Base-by-base conservation (phyloP, 2,888 invertebrate genomes). In the Callosobruchus maculatus region DNA sequence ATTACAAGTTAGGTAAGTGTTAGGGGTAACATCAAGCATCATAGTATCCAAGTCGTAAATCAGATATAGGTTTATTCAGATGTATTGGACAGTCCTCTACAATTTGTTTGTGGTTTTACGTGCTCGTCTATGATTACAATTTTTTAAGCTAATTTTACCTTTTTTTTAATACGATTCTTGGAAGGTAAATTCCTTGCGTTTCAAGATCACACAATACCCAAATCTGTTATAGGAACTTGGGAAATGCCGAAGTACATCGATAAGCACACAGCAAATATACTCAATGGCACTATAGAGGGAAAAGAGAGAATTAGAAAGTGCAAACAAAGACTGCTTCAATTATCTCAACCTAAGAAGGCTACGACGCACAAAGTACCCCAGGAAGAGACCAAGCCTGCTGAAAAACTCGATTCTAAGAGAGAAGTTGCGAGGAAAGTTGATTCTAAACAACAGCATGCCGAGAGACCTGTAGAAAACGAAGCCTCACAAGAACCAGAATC, bases 191-290 rank as follows among this genome's bases (percentile, higher is more conserved):
- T n/a, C n/a, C n/a, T n/a, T n/a, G 2, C 26, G 7, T 26, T 4
- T 26, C 7, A 26, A 26, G 7, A 7, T 26, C 26, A 7, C 26
- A 26, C 3, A 26, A 26, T 26, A 26, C 26, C 26, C 7, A 26
- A 26, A n/a, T n/a, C n/a, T n/a, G n/a, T n/a, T n/a, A n/a, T 7
- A 71, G 71, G 66, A 21, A 71, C 71, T 7, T 71, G 71, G 71
- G 31, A 31, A 9, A 66, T 71, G 67, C 71, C 71, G 18, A 71
- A 66, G 67, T 66, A 71, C 20, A 71, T 71, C 67, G 67, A 67
- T 20, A 49, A 66, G 13, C n/a, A 67, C 1, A 71, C 67, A 66
- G 71, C 71, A 9, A 21, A 71, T 20, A 67, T 21, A 20, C 21
- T 71, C 21, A 71, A 71, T 20, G 21, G 71, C 20, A 66, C 71